Evolutionary conservation across 2,797 vertebrate species (phyloP), one percentile per base, ranked within the genome.

Genomic region (Lepus oiostolus): DNA sequence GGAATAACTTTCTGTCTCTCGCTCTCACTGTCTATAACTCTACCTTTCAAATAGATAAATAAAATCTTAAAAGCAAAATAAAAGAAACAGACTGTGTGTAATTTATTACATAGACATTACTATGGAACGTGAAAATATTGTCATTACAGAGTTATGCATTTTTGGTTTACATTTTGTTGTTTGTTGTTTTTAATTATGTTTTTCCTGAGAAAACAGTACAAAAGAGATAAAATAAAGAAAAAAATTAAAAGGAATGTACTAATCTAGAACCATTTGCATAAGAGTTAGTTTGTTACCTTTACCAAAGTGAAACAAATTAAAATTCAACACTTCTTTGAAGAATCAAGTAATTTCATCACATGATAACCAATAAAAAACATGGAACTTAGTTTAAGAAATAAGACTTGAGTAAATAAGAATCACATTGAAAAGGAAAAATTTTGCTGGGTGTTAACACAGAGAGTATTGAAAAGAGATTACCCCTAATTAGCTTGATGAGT

Each of bases 401-500:
- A 90, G 47, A 72, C 47, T 94, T 84, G 13, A 88, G 47, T 72
- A 97, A 89, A 95, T 93, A 94, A 62, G 35, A 83, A 88, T 50
- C 30, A 75, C 84, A 88, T 85, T 91, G 47, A 47, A 95, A 93
- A 88, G 71, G 60, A 72, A 26, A 90, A 88, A 60, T 89, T 21
- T 72, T 95, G 71, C 11, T 90, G 52, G 82, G 30, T 95, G 79
- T 90, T 97, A 94, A 92, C 81, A 90, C 90, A 92, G 28, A 94
- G 42, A 88, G 35, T 96, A 88, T 83, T 96, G 94, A 60, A 93
- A 97, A 93, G 86, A 85, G 87, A 91, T 95, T 94, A 93, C 35
- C 67, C 21, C n/a, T 96, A 94, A 96, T 97, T 90, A 97, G 60
- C 90, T 76, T 88, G 93, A 96, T 94, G 90, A 97, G 85, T 74